Evolutionary conservation across 2,113 vertebrate genomes (phyloP), one percentile per base, ranked within the genome.

Genomic region (Ophiodon elongatus): DNA sequence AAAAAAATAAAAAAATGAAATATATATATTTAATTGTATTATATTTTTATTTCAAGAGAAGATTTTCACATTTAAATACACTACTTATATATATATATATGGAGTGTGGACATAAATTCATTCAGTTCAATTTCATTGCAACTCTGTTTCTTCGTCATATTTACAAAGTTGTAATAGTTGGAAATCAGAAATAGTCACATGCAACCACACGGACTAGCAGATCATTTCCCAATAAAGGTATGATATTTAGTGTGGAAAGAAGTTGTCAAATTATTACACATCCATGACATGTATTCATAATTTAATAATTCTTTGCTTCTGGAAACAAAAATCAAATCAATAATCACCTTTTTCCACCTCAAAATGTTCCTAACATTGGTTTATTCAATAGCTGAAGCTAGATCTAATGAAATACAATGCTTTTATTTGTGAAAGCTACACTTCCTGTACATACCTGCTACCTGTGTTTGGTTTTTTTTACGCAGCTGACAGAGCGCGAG

Each of bases 361-460:
- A 41, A 39, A 37, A 64, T 9, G 11, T 64, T 13, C 6, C 33
- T 1, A 35, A 21, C 9, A 35, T 19, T n/a, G 21, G 39, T 25
- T 1, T 25, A n/a, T 66, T 25, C 25, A 15, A 43, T 4, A 17
- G 11, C 23, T 27, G 10, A 27, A 54, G 47, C 66, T 33, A 50
- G 27, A 50, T 23, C 19, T 35, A n/a, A 10, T 39, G 1, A 14
- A 23, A 6, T 31, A 52, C 1, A 39, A 39, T 45, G 35, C 76
- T 84, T 78, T 85, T 84, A 84, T 81, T 45, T 88, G 66, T 89
- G 80, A 80, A 89, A 73, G 27, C 4, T 0, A 0, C 2, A 6
- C 19, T 71, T 69, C 73, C 76, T 43, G 66, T 35, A 0, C 29
- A 3, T 6, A 21, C 47, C 63, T 50, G 41, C 43, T 27, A 25